phyloP scores from a whole-genome alignment of 2,888 invertebrate species.

The Trissolcus brochymenae region DNA sequence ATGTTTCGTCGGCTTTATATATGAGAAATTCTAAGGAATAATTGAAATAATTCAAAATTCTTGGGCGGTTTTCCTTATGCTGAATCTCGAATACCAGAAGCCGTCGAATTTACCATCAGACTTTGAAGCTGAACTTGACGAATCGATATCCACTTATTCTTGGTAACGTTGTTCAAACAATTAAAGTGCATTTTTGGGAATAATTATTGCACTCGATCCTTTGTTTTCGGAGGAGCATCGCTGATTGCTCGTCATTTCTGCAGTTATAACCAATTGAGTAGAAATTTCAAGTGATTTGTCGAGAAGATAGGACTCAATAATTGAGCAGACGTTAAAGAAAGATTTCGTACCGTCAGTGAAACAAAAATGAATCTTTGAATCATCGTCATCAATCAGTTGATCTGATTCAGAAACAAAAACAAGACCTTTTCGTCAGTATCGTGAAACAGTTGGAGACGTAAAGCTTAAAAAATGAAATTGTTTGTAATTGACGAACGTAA shows the following conservation, averaged over 20 bases:
- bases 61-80: neutral
- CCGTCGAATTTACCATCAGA: slow-evolving; percentile 1
- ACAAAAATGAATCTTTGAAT: too few relatives aligned
- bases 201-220: slow-evolving; percentile 21
- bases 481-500: too few relatives aligned
- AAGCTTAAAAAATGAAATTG: slow-evolving; percentile 20
- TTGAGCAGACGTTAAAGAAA: slow-evolving; percentile 1
- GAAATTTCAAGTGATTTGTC: slow-evolving; percentile 20
- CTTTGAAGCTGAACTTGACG: too few relatives aligned
- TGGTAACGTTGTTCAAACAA: neutral
- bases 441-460: too few relatives aligned
- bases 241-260: slow-evolving; percentile 7
- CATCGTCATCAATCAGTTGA: too few relatives aligned
- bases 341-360: too few relatives aligned
- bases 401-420: too few relatives aligned
- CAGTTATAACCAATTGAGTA: slow-evolving; percentile 28
- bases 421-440: too few relatives aligned
- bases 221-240: slow-evolving; percentile 4
- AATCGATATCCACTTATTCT: slow-evolving; percentile 7
- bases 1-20: too few relatives aligned
- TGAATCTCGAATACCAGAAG: neutral
- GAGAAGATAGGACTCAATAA: slow-evolving; percentile 22
- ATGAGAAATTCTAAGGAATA: too few relatives aligned
- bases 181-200: slow-evolving; percentile 7
- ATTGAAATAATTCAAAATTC: too few relatives aligned